A percentile compares a stretch with the other conserved stretches of the same genome.
Evolutionary conservation across 2,888 invertebrate species (phyloP).

Genomic region (Eupelmus urozonus): DNA sequence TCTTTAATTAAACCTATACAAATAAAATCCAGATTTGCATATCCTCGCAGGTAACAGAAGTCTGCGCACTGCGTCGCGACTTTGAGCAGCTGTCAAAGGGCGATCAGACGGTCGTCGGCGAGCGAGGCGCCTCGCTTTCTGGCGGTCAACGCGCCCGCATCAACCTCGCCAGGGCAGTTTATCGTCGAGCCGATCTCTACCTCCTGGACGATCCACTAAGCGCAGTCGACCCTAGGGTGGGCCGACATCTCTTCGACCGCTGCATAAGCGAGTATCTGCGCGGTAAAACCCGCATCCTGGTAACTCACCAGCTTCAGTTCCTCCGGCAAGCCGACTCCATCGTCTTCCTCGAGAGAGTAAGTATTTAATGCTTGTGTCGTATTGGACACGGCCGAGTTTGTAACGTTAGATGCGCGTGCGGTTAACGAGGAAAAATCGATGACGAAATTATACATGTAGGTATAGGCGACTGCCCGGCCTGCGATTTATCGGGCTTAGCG

Average conservation of each 20-base stretch:
- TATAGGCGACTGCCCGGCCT: too few species aligned
- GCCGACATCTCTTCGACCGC: conserved; percentile 85
- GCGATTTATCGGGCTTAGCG: too few species aligned
- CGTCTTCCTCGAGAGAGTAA: conserved; percentile 75
- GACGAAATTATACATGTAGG: too few species aligned
- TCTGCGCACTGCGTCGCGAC: conserved; percentile 84
- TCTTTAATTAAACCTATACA: background rate
- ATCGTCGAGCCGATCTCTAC: conserved; percentile 88
- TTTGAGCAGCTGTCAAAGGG: conserved; percentile 87
- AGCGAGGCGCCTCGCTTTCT: conserved; percentile 88
- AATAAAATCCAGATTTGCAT: background rate
- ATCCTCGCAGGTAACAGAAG: conserved; percentile 80
- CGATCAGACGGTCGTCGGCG: conserved; percentile 89
- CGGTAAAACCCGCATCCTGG: conserved; percentile 81
- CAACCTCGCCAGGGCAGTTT: conserved; percentile 87
- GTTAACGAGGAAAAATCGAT: too few species aligned
- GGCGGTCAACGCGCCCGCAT: conserved; percentile 92
- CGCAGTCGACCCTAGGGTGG: conserved; percentile 89
- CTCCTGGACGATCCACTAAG: conserved; percentile 90
- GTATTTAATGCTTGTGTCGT: conserved; percentile 43
- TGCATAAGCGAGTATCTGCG: conserved; percentile 83
- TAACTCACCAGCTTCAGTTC: conserved; percentile 86
- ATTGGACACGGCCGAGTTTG: too few species aligned
- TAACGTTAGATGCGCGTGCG: too few species aligned
- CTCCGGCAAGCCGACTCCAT: conserved; percentile 78